Base-by-base conservation (phyloP, 2,888 invertebrate genomes). In the Xestia ashworthii region DNA sequence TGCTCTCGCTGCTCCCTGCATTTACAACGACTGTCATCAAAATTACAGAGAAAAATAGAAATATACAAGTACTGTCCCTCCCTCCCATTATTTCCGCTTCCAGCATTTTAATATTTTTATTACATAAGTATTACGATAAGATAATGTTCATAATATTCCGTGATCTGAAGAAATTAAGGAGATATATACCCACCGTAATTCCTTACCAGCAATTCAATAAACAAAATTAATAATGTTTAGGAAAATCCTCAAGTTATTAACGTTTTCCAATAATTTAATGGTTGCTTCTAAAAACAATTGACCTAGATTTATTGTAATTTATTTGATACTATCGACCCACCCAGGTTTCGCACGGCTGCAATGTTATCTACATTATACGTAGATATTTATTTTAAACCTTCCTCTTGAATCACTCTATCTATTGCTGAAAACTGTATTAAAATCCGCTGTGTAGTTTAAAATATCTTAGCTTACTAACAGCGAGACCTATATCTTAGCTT, bases 111-210 rank as follows among this genome's bases (percentile, higher is more conserved):
- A 76, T 41, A 58, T 77, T n/a, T 14, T 16, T 22, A 50, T 32
- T 32, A 32, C 32, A 77, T 50, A n/a, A n/a, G n/a, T n/a, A 44
- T 60, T 25, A 70, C 44, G n/a, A 3, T 50, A 48, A 5, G 48
- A 14, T 5, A 60, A 11, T 2, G 14, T 2, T 32, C 60, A 3
- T 76, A 76, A 19, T 32, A 5, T 53, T 70, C 53, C 83, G 83
- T 83, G 82, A 67, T 14, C 48, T 0, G 19, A 25, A 12, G 32
- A 38, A 72, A 80, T 83, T 44, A 80, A 60, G 55, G 53, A 62
- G 14, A 22, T 16, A n/a, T n/a, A n/a, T n/a, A 16, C 41, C 46
- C 32, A 5, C 25, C 32, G 38, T 19, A 25, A 80, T 16, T 74
- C 22, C 32, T 46, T 12, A 14, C 1, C 1, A 75, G 70, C 11